Conservation (phyloP, 1,140 invertebrate species). For the Apis laboriosa region DNA sequence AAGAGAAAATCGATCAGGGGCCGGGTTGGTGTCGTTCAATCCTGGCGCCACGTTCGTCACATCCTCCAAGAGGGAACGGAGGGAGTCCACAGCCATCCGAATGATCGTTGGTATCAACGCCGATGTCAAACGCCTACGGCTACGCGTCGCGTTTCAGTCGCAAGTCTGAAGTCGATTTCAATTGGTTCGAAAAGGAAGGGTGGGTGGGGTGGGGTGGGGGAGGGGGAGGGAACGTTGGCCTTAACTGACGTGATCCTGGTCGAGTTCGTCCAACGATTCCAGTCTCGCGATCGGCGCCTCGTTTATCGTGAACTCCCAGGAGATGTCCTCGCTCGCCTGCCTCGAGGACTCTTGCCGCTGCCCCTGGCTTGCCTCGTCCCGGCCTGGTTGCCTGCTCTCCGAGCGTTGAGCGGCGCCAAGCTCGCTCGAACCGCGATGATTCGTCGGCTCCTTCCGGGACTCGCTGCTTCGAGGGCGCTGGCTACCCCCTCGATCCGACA, state of each 20-base stretch:
- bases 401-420: conserved; percentile 46
- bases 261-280: conserved; percentile 85
- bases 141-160: conserved; percentile 20
- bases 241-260: conserved; percentile 80
- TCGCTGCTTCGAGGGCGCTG: conserved; percentile 75
- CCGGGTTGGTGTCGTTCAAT: not conserved
- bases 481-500: conserved; percentile 51
- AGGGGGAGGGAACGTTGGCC: conserved; percentile 13
- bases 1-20: conserved; percentile 5
- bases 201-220: no score
- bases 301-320: conserved; percentile 81
- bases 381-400: conserved; percentile 50
- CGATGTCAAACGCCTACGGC: not conserved
- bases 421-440: conserved; percentile 59
- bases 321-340: conserved; percentile 80
- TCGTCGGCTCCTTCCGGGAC: conserved; percentile 67
- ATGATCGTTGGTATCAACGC: not conserved
- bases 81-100: conserved; percentile 48
- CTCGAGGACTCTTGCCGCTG: conserved; percentile 62
- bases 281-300: conserved; percentile 85
- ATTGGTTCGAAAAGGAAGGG: conserved; percentile 9
- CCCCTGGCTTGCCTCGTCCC: conserved; percentile 30
- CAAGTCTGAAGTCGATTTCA: conserved; percentile 11
- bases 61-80: conserved; percentile 35
- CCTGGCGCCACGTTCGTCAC: conserved; percentile 5